A percentile compares a stretch with the other conserved stretches of the same genome.
Evolutionary conservation across 1,140 invertebrate species (phyloP).

Genomic region (Dendrolimus kikuchii): DNA sequence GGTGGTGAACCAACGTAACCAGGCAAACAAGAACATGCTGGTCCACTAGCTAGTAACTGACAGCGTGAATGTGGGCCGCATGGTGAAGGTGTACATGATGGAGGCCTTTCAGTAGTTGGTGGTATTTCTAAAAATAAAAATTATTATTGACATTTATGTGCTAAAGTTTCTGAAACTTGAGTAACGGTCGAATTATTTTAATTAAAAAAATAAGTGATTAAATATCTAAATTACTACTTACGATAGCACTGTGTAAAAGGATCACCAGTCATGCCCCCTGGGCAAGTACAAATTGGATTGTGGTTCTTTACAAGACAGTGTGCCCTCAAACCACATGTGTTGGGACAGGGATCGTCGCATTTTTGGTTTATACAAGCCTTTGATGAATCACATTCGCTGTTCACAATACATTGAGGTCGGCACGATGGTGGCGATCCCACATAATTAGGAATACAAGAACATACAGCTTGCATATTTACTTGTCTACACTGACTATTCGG

Average conservation of each 20-base stretch:
- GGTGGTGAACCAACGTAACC: conserved; percentile 84
- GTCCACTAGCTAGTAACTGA: conserved; percentile 78
- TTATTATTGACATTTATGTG: too few relatives aligned
- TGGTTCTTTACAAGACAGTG: conserved; percentile 80
- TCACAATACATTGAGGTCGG: conserved; percentile 83
- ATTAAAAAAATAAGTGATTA: conserved; percentile 2
- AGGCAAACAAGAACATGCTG: conserved; percentile 84
- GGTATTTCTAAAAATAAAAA: conserved; percentile 39
- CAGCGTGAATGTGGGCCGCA: conserved; percentile 89
- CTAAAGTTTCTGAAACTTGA: too few relatives aligned
- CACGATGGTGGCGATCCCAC: conserved; percentile 82
- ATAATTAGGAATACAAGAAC: conserved; percentile 81
- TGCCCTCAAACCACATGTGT: conserved; percentile 82
- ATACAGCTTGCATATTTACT: conserved; percentile 81
- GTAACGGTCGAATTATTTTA: neutral
- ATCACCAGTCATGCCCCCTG: conserved; percentile 81
- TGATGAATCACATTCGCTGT: conserved; percentile 80
- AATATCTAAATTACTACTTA: conserved; percentile 31
- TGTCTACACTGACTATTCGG: conserved; percentile 83
- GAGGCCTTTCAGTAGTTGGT: conserved; percentile 74
- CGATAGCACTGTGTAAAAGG: conserved; percentile 75
- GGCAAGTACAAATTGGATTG: conserved; percentile 81
- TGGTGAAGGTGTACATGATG: conserved; percentile 83
- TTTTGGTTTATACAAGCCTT: conserved; percentile 85
- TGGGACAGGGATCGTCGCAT: conserved; percentile 85